phyloP scores from a whole-genome alignment of 2,113 vertebrate species.

The Amia ocellicauda region DNA sequence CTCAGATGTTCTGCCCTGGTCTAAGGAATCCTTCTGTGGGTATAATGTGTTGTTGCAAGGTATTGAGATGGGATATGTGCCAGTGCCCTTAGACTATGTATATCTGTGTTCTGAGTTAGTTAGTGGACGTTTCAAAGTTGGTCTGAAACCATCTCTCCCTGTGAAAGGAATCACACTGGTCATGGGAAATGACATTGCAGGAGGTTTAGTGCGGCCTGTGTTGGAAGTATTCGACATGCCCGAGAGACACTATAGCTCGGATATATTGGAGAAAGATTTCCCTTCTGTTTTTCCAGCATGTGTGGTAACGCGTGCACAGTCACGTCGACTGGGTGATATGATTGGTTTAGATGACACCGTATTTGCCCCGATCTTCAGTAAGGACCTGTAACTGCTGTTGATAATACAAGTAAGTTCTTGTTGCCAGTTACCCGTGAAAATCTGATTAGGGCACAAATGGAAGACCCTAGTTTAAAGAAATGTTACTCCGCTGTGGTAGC shows the following conservation, averaged over 20 bases:
- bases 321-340: neutral
- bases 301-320: neutral
- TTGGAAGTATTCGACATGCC: neutral
- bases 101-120: neutral
- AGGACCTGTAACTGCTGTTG: too few species aligned
- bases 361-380: neutral
- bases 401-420: too few species aligned
- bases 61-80: too few species aligned
- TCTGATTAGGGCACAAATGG: neutral
- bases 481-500: neutral
- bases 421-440: neutral
- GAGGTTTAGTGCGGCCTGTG: conserved; percentile 4
- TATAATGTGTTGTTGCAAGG: neutral
- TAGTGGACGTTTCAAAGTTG: conserved; percentile 2
- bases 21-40: neutral
- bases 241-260: neutral
- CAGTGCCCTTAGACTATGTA: neutral
- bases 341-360: neutral
- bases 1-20: neutral
- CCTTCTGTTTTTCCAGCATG: neutral
- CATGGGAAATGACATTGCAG: conserved; percentile 5
- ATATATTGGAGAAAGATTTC: neutral
- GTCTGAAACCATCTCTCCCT: neutral
- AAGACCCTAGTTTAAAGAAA: neutral
- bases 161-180: conserved; percentile 1